Conservation (phyloP, 2,888 invertebrate genomes). For the Acrobeloides nanus region DNA sequence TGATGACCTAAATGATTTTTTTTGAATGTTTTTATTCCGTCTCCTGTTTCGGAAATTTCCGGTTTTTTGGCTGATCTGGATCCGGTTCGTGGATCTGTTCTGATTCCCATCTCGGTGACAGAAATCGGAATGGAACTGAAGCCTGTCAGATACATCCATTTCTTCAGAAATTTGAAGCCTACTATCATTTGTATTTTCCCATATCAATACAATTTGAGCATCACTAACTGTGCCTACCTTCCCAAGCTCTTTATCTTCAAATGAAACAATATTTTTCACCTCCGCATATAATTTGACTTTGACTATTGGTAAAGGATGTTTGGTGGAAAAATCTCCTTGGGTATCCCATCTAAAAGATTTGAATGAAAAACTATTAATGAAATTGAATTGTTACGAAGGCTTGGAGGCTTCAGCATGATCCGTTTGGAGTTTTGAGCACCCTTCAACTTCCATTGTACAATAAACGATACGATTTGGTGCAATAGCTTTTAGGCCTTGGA, state of each 20-base stretch:
- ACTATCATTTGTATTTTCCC: too few species aligned
- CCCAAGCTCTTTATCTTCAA: conserved; percentile 92
- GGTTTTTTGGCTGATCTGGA: too few species aligned
- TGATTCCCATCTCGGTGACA: neutral
- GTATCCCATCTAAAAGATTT: conserved; percentile 81
- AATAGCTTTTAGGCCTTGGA: conserved; percentile 90
- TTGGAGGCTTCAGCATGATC: conserved; percentile 98
- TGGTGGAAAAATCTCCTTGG: conserved; percentile 97
- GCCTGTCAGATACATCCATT: too few species aligned
- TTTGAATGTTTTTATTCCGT: too few species aligned
- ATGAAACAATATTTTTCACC: conserved; percentile 89
- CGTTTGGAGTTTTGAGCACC: conserved; percentile 94
- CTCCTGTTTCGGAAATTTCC: too few species aligned
- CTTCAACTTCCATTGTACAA: conserved; percentile 99
- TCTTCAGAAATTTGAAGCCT: too few species aligned
- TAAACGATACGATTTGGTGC: conserved; percentile 95
- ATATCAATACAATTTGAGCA: too few species aligned
- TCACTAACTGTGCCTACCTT: conserved; percentile 58
- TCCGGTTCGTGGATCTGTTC: too few species aligned
- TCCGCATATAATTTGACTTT: conserved; percentile 96
- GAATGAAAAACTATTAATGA: too few species aligned
- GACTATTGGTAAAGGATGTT: conserved; percentile 88
- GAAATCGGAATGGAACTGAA: conserved; percentile 21
- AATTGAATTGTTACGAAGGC: conserved; percentile 61
- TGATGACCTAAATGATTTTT: conserved; percentile 55